These are phyloP conservation scores for Aleiodes sp. DNA, from an alignment of 1,140 invertebrate species.

Conservation along the genomic window DNA sequence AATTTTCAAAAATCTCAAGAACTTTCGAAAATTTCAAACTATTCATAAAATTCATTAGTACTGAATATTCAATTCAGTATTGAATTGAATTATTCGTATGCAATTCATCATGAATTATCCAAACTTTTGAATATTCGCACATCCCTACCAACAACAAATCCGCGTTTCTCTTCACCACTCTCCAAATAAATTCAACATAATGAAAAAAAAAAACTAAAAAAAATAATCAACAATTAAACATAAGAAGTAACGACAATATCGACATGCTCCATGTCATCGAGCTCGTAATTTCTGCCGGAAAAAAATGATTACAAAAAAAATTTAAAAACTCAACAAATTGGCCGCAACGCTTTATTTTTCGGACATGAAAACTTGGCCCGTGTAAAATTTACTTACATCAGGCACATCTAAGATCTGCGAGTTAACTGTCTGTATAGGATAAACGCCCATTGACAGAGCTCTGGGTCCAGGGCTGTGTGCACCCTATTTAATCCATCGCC, in stretches of 20 bases:
- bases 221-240: constrained; percentile 36
- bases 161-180: not conserved
- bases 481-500: constrained; percentile 70
- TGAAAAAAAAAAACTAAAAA: constrained; percentile 2
- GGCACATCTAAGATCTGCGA: constrained; percentile 84
- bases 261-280: constrained; percentile 42
- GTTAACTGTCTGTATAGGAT: constrained; percentile 85
- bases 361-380: not conserved
- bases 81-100: too few relatives aligned
- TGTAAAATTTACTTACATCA: constrained; percentile 80
- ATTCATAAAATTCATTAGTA: too few relatives aligned
- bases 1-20: not conserved
- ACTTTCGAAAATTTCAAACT: not conserved
- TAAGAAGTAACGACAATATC: constrained; percentile 41
- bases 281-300: constrained; percentile 24
- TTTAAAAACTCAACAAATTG: not conserved
- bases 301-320: constrained; percentile 24
- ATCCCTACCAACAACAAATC: too few relatives aligned
- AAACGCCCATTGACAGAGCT: constrained; percentile 85
- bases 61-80: too few relatives aligned
- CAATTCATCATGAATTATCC: too few relatives aligned
- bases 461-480: constrained; percentile 87
- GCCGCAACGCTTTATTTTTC: not conserved
- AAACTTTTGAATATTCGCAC: too few relatives aligned
- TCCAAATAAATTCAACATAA: not conserved